Conservation (phyloP, 2,797 vertebrate genomes). For the Pseudochirops cupreus region DNA sequence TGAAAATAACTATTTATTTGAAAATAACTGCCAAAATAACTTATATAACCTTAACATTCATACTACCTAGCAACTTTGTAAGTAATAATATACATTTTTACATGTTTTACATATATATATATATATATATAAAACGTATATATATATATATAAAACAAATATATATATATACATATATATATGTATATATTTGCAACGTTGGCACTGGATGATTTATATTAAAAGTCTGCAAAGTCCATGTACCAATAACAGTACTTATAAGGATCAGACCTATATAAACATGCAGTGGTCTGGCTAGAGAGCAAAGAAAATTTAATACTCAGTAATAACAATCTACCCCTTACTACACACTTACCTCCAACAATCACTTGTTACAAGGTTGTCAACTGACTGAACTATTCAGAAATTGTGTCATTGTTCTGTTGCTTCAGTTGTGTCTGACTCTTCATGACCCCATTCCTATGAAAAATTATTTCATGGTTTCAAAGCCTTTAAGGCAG, state of each 20-base stretch:
- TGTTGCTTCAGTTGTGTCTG: background rate
- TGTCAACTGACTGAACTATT: background rate
- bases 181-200: background rate
- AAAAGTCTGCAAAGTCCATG: background rate
- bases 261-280: background rate
- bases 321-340: conserved; percentile 1
- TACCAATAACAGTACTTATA: background rate
- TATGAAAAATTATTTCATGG: conserved; percentile 26
- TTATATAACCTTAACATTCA: no score
- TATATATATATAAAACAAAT: no score
- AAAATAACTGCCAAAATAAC: no score
- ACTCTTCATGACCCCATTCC: background rate
- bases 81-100: background rate
- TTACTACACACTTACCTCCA: background rate
- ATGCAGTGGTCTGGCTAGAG: background rate
- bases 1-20: no score
- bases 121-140: no score
- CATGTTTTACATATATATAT: background rate
- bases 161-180: no score
- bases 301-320: background rate
- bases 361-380: conserved; percentile 17
- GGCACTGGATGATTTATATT: background rate
- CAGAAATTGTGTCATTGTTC: background rate
- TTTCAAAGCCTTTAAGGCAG: conserved; percentile 41
- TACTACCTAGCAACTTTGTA: background rate